Conservation (phyloP, 2,113 vertebrate genomes). For the Podarcis cretensis region DNA sequence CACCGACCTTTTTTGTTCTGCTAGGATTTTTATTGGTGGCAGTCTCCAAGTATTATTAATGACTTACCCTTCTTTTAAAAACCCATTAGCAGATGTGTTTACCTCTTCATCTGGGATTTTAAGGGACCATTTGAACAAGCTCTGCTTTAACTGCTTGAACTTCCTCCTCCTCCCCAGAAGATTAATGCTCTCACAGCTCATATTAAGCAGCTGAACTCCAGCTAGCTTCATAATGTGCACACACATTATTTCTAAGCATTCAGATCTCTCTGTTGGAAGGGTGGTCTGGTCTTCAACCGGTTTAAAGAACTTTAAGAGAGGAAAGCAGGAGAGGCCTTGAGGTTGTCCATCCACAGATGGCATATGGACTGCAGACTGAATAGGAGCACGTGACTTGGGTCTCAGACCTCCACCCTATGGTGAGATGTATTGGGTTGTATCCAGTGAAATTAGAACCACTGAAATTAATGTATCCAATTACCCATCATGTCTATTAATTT, state of each 20-base stretch:
- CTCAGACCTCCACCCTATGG: no score
- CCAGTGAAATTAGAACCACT: no score
- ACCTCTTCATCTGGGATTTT: constrained; percentile 12
- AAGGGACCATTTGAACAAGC: constrained; percentile 53
- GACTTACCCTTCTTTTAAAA: constrained; percentile 14
- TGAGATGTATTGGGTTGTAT: no score
- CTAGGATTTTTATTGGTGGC: constrained; percentile 21
- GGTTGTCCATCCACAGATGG: no score
- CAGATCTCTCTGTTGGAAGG: constrained; percentile 24
- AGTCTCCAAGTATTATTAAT: not conserved
- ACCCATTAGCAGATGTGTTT: constrained; percentile 23
- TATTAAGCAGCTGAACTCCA: constrained; percentile 41
- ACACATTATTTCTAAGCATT: constrained; percentile 43
- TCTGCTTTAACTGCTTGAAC: constrained; percentile 29
- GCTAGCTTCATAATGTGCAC: constrained; percentile 51
- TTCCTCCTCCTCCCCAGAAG: constrained; percentile 41
- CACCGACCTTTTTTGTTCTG: not conserved
- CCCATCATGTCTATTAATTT: no score
- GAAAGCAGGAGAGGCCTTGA: no score
- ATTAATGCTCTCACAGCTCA: constrained; percentile 42
- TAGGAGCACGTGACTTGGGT: no score
- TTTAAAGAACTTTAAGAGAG: not conserved
- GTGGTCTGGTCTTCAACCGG: not conserved
- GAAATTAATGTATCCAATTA: no score
- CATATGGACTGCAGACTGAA: no score